Base-by-base conservation (phyloP, 1,140 invertebrate genomes). In the Drosophila bocki region DNA sequence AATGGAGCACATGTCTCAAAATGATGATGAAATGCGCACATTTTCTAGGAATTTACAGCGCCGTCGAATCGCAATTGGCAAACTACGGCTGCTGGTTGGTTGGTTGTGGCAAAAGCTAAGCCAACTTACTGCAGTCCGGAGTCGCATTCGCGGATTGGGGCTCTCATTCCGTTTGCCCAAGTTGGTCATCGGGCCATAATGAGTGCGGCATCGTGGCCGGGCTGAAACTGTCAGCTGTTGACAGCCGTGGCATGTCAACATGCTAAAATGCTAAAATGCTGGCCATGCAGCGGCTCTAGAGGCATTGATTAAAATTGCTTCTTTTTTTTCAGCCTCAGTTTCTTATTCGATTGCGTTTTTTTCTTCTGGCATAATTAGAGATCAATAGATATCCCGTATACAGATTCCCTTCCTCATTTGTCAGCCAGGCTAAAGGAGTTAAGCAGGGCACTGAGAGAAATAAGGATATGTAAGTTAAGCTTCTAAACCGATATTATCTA, bases 11-110 rank as follows among this genome's bases (percentile, higher is more conserved):
- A 90, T 90, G 85, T 85, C 85, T 91, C 82, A 78, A 91, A 91
- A 91, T 91, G 88, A 91, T 91, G 90, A 91, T 91, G 90, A 90
- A 91, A 91, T 85, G 88, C 80, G 76, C 90, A 85, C 84, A 88
- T 88, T 90, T 91, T 91, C 88, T 88, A 88, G 79, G 88, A 91
- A 91, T 85, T 91, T 85, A 60, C 63, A 71, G 70, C 58, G 76
- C 79, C 67, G 67, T 70, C 67, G 67, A 68, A 70, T 65, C 51
- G 51, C 47, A 67, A 67, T 47, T 48, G 63, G 62, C 67, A 45
- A 63, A 33, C 51, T 63, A 17, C 17, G n/a, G 54, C 13, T 62
- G 35, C 19, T 48, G 39, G 5, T 29, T 29, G 26, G 33, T 29
- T 29, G 26, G 33, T 37, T 42, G 37, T 59, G 69, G 63, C 63